Conservation (phyloP, 2,797 vertebrate species). For the Pantherophis alleghaniensis region DNA sequence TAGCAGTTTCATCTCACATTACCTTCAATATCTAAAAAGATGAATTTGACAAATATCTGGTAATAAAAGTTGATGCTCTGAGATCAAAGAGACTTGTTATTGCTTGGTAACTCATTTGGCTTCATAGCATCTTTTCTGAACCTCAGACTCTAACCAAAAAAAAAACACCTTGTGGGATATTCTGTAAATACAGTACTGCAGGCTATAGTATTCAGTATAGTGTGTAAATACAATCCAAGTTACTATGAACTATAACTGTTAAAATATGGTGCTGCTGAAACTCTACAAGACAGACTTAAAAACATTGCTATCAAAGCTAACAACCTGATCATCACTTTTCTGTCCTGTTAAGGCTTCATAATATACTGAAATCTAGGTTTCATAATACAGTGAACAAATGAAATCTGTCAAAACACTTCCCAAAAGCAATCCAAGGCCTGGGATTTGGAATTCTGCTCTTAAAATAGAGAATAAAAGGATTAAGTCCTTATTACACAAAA, state of each 20-base stretch:
- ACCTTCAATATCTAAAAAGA: neutral
- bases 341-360: neutral
- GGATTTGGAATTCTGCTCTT: neutral
- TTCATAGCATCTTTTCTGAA: neutral
- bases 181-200: neutral
- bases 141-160: neutral
- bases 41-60: neutral
- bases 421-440: neutral
- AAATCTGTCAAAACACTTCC: neutral
- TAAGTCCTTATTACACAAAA: neutral
- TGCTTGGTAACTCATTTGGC: neutral
- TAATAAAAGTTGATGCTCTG: neutral
- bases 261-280: neutral
- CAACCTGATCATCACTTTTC: slow-evolving; percentile 10
- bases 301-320: neutral
- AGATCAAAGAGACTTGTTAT: neutral
- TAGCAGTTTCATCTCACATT: neutral
- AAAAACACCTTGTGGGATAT: neutral
- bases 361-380: neutral
- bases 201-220: neutral
- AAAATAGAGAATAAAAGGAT: neutral
- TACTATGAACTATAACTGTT: neutral
- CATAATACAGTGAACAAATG: slow-evolving; percentile 3
- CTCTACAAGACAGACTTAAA: neutral
- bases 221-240: neutral